Evolutionary conservation across 2,888 invertebrate species (phyloP).

Genomic region (Orthosia gracilis): DNA sequence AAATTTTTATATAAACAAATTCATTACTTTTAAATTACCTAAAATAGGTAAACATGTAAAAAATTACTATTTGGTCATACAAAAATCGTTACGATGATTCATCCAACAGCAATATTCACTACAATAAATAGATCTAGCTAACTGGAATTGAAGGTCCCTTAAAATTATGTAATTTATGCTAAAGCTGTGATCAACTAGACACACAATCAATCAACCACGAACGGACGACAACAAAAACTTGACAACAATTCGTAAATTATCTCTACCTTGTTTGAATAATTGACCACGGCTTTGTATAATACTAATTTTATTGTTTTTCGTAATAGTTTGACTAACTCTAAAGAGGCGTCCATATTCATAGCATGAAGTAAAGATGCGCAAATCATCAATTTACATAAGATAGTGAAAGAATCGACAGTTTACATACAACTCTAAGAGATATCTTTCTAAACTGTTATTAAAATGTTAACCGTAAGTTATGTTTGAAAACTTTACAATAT

Average conservation of each 20-base stretch:
- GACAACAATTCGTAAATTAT: slow-evolving; percentile 66
- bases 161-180: slow-evolving; percentile 89
- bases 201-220: slow-evolving; percentile 67
- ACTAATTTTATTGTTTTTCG: slow-evolving; percentile 89
- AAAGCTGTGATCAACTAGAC: slow-evolving; percentile 88
- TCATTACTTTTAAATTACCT: slow-evolving; percentile 82
- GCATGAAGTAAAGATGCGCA: slow-evolving; percentile 88
- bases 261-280: slow-evolving; percentile 77
- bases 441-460: slow-evolving; percentile 82
- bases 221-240: slow-evolving; percentile 57
- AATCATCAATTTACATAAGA: slow-evolving; percentile 88
- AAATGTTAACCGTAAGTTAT: slow-evolving; percentile 79
- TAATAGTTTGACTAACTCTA: slow-evolving; percentile 89
- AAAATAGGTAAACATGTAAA: slow-evolving; percentile 87
- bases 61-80: slow-evolving; percentile 89
- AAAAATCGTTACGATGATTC: slow-evolving; percentile 85
- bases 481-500: slow-evolving; percentile 80
- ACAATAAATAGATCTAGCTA: slow-evolving; percentile 91
- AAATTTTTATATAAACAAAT: slow-evolving; percentile 84
- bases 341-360: slow-evolving; percentile 89
- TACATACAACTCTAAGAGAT: slow-evolving; percentile 84
- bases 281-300: slow-evolving; percentile 88
- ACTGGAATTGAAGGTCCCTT: slow-evolving; percentile 91
- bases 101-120: slow-evolving; percentile 86
- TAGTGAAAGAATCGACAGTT: slow-evolving; percentile 83